phyloP scores from a whole-genome alignment of 2,113 vertebrate genomes.

The Callopanchax toddi region DNA sequence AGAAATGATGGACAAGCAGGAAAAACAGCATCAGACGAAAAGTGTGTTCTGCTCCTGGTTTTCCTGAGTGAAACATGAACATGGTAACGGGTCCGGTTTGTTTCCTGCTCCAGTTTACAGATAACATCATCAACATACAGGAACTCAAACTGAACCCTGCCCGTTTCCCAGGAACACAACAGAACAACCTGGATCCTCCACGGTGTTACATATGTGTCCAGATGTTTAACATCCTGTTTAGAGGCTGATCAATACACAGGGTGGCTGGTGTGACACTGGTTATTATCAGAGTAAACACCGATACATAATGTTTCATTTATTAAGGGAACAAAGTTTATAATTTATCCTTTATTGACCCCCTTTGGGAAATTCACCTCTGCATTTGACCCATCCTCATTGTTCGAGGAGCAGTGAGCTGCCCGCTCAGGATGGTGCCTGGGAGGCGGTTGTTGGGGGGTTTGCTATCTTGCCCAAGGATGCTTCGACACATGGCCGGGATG shows the following conservation, averaged over 20 bases:
- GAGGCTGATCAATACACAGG: not conserved
- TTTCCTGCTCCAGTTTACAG: conserved; percentile 31
- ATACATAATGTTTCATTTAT: too few relatives aligned
- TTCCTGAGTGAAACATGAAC: conserved; percentile 4
- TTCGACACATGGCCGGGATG: too few relatives aligned
- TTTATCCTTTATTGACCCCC: too few relatives aligned
- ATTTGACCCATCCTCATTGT: too few relatives aligned
- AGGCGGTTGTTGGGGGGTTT: too few relatives aligned
- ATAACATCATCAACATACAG: not conserved
- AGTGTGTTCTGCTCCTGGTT: not conserved
- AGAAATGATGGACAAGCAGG: not conserved
- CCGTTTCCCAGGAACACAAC: not conserved
- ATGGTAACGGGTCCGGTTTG: not conserved
- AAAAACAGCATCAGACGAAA: not conserved
- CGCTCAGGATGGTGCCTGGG: too few relatives aligned
- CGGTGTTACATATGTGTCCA: conserved; percentile 12
- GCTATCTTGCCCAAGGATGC: too few relatives aligned
- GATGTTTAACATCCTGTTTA: conserved; percentile 15
- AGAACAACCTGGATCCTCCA: not conserved
- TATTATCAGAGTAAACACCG: too few relatives aligned
- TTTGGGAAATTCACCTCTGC: too few relatives aligned
- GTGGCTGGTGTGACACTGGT: not conserved
- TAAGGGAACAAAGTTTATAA: too few relatives aligned
- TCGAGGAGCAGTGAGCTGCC: too few relatives aligned
- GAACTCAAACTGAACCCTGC: conserved; percentile 7